Conservation (phyloP, 2,797 vertebrate genomes). For the Lagodon rhomboides region DNA sequence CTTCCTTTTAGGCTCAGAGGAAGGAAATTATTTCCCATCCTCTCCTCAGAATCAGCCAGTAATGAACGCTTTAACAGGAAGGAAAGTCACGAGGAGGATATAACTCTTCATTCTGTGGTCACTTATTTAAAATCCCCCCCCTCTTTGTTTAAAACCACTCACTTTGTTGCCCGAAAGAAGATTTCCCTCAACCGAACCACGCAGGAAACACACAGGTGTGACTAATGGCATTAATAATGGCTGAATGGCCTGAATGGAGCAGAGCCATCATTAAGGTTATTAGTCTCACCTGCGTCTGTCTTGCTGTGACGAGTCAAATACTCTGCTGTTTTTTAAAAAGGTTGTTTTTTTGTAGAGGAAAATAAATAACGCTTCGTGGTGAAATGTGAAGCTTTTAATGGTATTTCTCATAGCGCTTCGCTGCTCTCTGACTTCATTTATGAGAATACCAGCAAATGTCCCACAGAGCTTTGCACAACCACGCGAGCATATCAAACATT, state of each 20-base stretch:
- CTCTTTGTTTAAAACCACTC: background rate
- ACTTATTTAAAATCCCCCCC: background rate
- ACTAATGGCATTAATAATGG: constrained; percentile 14
- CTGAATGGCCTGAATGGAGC: background rate
- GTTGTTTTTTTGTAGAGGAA: background rate
- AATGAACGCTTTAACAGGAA: constrained; percentile 22
- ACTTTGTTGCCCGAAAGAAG: background rate
- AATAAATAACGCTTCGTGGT: background rate
- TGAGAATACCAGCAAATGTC: background rate
- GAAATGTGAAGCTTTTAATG: constrained; percentile 1
- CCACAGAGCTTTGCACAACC: background rate
- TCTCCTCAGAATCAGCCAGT: background rate
- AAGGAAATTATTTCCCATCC: constrained; percentile 10
- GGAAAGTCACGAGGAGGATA: constrained; percentile 10
- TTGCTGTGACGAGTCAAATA: constrained; percentile 9
- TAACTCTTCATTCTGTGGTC: background rate
- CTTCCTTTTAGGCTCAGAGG: constrained; percentile 36
- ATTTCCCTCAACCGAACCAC: background rate
- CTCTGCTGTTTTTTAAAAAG: background rate
- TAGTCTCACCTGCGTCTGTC: background rate
- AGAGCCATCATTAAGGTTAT: background rate
- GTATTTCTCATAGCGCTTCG: background rate
- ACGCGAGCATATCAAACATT: constrained; percentile 8
- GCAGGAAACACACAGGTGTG: constrained; percentile 4
- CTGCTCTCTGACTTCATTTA: background rate